These are phyloP conservation scores for Lepidotrigona ventralis DNA, from an alignment of 1,140 invertebrate species.

Conservation along the genomic window DNA sequence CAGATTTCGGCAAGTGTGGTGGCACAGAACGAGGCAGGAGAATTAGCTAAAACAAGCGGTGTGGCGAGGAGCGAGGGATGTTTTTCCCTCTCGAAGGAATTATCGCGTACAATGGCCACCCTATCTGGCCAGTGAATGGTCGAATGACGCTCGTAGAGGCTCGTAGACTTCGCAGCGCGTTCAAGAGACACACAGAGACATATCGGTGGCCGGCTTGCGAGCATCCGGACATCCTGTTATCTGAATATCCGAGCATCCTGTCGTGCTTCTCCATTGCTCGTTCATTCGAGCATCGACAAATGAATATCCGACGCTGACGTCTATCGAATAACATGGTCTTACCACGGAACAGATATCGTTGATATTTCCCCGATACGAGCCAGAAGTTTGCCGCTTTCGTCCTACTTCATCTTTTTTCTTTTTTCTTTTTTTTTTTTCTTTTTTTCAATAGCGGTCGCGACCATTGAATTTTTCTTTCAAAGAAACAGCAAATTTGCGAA, in stretches of 20 bases:
- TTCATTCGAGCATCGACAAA: conserved; percentile 41
- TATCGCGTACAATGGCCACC: conserved; percentile 43
- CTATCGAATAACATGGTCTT: conserved; percentile 26
- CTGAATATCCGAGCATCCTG: conserved; percentile 34
- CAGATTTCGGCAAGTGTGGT: no score
- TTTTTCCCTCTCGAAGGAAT: conserved; percentile 58
- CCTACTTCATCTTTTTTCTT: neutral
- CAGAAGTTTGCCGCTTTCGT: neutral
- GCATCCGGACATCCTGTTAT: conserved; percentile 42
- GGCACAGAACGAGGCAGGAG: no score
- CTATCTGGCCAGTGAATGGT: conserved; percentile 33
- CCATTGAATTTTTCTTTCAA: no score
- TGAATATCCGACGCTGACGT: conserved; percentile 43
- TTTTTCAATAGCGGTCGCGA: no score
- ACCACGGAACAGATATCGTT: neutral
- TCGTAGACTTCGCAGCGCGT: neutral
- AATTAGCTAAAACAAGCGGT: neutral
- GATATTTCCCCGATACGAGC: neutral
- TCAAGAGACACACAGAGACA: conserved; percentile 11
- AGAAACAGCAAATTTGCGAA: no score
- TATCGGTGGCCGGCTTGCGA: conserved; percentile 3
- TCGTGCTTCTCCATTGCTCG: conserved; percentile 20
- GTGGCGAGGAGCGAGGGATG: conserved; percentile 10
- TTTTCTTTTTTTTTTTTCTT: neutral
- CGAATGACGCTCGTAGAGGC: neutral